phyloP scores from a whole-genome alignment of 2,888 invertebrate species.

The Ptychoptera albimana region DNA sequence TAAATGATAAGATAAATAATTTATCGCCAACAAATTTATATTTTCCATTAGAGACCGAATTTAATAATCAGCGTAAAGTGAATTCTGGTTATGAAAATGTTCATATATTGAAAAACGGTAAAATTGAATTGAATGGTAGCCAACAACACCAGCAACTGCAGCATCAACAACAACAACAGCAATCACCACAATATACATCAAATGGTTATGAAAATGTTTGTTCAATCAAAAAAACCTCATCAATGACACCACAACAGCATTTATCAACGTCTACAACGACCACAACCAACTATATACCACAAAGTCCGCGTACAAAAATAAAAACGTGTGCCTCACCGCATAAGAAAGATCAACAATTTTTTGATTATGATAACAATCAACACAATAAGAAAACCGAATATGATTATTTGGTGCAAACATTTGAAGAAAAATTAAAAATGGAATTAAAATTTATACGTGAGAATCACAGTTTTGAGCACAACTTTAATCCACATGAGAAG shows the following conservation, averaged over 20 bases:
- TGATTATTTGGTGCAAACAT: slow-evolving; percentile 33
- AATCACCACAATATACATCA: slow-evolving; percentile 4
- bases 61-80: slow-evolving; percentile 11
- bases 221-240: slow-evolving; percentile 16
- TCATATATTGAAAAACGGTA: no score
- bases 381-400: slow-evolving; percentile 16
- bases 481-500: slow-evolving; percentile 14
- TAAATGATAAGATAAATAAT: no score
- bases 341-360: no score
- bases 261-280: no score
- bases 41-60: slow-evolving; percentile 5
- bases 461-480: slow-evolving; percentile 9
- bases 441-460: slow-evolving; percentile 34
- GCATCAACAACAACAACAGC: slow-evolving; percentile 8
- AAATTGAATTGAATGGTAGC: slow-evolving; percentile 8
- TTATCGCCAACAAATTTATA: no score
- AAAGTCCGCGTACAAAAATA: slow-evolving; percentile 34
- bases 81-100: slow-evolving; percentile 38
- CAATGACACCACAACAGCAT: no score
- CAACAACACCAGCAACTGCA: slow-evolving; percentile 5
- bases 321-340: slow-evolving; percentile 34
- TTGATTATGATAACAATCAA: slow-evolving; percentile 6
- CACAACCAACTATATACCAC: slow-evolving; percentile 25
- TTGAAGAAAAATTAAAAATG: slow-evolving; percentile 35
- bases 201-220: slow-evolving; percentile 43